Evolutionary conservation across 2,113 vertebrate species (phyloP).

Genomic region (Megaleporinus macrocephalus): DNA sequence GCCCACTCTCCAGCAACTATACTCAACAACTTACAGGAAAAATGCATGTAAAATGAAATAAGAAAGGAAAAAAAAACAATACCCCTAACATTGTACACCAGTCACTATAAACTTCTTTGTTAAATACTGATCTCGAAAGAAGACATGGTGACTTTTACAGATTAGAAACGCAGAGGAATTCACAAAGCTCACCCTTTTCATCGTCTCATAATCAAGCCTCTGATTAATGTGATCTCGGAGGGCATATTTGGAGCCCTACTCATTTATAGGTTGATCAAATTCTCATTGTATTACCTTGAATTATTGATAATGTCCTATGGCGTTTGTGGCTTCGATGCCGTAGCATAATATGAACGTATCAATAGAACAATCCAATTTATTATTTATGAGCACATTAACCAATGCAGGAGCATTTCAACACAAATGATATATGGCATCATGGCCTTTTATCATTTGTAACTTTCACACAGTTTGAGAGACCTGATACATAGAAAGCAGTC

Average conservation of each 20-base stretch:
- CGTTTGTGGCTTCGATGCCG: not conserved
- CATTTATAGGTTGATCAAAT: constrained; percentile 15
- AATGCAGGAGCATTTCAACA: not conserved
- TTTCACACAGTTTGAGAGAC: not conserved
- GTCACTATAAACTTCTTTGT: not conserved
- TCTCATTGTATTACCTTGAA: constrained; percentile 23
- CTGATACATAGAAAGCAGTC: too few species aligned
- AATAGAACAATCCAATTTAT: not conserved
- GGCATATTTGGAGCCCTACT: not conserved
- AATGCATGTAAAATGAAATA: too few species aligned
- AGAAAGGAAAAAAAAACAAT: too few species aligned
- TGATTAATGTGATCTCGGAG: constrained; percentile 7
- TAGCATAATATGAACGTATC: not conserved
- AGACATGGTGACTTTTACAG: not conserved
- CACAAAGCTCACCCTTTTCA: not conserved
- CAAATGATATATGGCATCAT: not conserved
- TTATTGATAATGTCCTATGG: constrained; percentile 22
- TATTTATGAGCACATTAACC: constrained; percentile 10
- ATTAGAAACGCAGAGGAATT: not conserved
- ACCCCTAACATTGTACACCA: too few species aligned
- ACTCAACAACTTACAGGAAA: too few species aligned
- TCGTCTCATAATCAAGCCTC: not conserved
- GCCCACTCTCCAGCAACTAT: too few species aligned
- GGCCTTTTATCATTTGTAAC: too few species aligned
- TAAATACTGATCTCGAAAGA: not conserved